A percentile compares a stretch with the other conserved stretches of the same genome.
These are phyloP conservation scores for Palythoa grandis DNA, from an alignment of 92 coral and sea anemone genomes.

Conservation along the genomic window DNA sequence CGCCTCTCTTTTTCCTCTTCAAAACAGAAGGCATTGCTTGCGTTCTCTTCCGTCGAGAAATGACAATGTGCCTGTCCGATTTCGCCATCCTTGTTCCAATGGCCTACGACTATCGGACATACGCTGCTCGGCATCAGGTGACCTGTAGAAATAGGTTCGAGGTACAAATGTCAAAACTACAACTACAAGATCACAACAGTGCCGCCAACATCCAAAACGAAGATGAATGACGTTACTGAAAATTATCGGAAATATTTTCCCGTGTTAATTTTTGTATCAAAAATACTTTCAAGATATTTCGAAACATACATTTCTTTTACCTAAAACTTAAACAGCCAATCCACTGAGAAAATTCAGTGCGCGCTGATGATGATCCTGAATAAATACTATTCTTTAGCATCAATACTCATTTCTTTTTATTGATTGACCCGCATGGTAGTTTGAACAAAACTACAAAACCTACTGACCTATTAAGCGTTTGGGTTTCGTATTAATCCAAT, in stretches of 20 bases:
- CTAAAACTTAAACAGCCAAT: neutral
- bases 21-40: constrained; percentile 45
- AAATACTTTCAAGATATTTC: neutral
- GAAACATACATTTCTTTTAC: neutral
- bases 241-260: too few species aligned
- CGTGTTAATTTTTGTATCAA: neutral
- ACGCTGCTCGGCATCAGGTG: constrained; percentile 33
- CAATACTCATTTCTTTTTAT: neutral
- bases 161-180: neutral
- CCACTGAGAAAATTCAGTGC: neutral
- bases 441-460: neutral
- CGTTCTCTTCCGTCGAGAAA: constrained; percentile 23
- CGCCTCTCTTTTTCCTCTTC: neutral
- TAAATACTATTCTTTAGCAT: neutral
- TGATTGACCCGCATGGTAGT: too few species aligned
- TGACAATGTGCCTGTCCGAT: constrained; percentile 45
- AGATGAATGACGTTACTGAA: neutral
- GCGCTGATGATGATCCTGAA: too few species aligned
- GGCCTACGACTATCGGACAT: constrained; percentile 17
- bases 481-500: constrained; percentile 39
- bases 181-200: too few species aligned
- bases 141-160: neutral
- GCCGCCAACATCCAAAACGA: too few species aligned
- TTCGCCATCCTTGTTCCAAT: constrained; percentile 47
- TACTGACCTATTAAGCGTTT: constrained; percentile 10